Evolutionary conservation across 1,140 invertebrate genomes (phyloP), one percentile per base, ranked within the genome.

Genomic region (Globodera ellingtonae): DNA sequence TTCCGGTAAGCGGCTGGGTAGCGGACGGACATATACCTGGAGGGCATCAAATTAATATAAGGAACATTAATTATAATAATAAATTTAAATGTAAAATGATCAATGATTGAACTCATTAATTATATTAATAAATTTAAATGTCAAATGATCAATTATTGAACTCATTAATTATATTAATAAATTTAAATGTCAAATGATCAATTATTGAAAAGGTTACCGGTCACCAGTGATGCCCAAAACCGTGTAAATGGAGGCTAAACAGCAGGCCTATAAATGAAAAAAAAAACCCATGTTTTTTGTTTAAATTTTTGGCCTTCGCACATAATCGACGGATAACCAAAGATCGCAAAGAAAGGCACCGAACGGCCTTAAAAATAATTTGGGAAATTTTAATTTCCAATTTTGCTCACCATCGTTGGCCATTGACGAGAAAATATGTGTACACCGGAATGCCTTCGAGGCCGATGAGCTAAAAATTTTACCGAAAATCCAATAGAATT

Each of bases 241-340:
- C 0, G 98, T 99, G 90, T 99, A 99, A 90, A 99, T 98, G 3
- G 97, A 98, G 6, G 98, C 96, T 35, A 99, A 91, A 89, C 98
- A 99, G 1, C 98, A 97, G 6, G 97, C 48, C 48, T 52, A 8
- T 47, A 4, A 47, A 18, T 52, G 65, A 52, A n/a, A 35, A 18
- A 4, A 62, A 35, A 35, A 35, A 2, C 35, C 35, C 35, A 2
- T 35, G 35, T 35, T 35, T 35, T 35, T 35, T 1, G 0, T 35
- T 6, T 18, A 21, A 62, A 1, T 62, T 62, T 10, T 10, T 10
- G 9, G 52, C 15, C 15, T n/a, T n/a, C 73, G 21, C 5, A 65
- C 98, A 90, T 98, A 99, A 91, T 99, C 98, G 24, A 98, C 94
- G 0, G 97, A 97, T 0, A 99, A 92, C 98, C 98, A 99, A 52